phyloP scores from a whole-genome alignment of 1,140 invertebrate species.

The Drosophila novamexicana region DNA sequence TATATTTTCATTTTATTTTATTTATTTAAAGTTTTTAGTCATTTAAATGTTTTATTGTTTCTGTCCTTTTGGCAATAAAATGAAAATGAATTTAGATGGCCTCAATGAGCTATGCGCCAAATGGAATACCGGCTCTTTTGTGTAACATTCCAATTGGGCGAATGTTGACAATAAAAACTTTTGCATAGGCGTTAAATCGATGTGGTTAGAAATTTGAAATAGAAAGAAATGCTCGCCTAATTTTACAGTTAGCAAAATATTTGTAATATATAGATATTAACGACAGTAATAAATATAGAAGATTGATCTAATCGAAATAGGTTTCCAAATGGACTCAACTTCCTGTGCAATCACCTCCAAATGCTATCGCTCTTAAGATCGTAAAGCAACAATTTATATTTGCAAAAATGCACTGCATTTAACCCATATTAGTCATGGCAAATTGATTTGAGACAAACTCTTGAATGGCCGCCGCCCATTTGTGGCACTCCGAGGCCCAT shows the following conservation, averaged over 20 bases:
- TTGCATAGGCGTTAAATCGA: neutral
- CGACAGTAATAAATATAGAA: no score
- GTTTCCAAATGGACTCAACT: neutral
- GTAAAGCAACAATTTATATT: constrained; percentile 32
- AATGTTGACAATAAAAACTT: neutral
- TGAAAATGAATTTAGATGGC: constrained; percentile 45
- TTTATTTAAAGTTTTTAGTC: constrained; percentile 7
- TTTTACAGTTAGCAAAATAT: no score
- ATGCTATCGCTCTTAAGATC: constrained; percentile 12
- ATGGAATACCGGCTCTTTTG: constrained; percentile 11
- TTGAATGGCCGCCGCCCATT: constrained; percentile 40
- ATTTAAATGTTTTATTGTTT: constrained; percentile 20
- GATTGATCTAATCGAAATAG: neutral
- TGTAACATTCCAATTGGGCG: constrained; percentile 8
- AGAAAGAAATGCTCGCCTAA: no score
- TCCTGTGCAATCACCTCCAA: constrained; percentile 11
- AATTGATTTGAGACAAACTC: constrained; percentile 62
- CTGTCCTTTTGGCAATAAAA: constrained; percentile 18
- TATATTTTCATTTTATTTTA: constrained; percentile 45
- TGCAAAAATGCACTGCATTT: constrained; percentile 63
- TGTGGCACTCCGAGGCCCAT: constrained; percentile 52
- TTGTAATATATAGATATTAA: no score
- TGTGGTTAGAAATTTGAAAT: neutral
- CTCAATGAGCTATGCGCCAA: constrained; percentile 23
- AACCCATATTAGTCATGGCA: constrained; percentile 70